phyloP scores from a whole-genome alignment of 2,113 vertebrate genomes.

The Coturnix japonica region DNA sequence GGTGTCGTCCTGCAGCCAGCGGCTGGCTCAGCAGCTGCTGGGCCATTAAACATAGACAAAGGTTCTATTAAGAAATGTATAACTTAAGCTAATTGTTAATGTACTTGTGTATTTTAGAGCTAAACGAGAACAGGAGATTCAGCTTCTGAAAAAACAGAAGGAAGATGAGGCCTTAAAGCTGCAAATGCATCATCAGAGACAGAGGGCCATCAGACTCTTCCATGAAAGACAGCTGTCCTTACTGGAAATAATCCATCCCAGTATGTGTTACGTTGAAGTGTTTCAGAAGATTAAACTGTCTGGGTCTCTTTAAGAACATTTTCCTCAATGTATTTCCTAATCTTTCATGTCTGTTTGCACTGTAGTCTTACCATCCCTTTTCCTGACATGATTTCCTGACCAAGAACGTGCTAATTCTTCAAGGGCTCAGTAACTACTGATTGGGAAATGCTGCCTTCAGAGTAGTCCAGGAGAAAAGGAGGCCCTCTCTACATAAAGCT shows the following conservation, averaged over 20 bases:
- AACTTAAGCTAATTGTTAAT: background rate
- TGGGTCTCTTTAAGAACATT: background rate
- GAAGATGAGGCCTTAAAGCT: conserved; percentile 84
- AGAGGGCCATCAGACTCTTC: conserved; percentile 87
- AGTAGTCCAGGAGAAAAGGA: background rate
- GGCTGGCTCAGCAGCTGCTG: background rate
- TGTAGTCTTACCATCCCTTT: background rate
- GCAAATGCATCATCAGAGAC: conserved; percentile 84
- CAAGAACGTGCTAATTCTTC: background rate
- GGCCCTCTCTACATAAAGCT: background rate
- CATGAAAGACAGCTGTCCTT: conserved; percentile 86
- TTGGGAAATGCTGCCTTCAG: background rate
- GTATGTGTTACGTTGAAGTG: conserved; percentile 73
- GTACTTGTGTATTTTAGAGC: conserved; percentile 75
- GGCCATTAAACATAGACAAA: background rate
- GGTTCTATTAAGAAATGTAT: background rate
- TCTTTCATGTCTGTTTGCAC: background rate
- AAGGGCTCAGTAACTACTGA: background rate
- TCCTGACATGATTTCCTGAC: background rate
- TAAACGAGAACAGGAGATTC: conserved; percentile 76
- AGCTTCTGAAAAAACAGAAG: conserved; percentile 77
- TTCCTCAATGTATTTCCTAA: background rate
- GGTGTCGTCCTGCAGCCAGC: background rate
- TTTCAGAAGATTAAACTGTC: conserved; percentile 4
- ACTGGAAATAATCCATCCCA: conserved; percentile 88